A percentile compares a stretch with the other conserved stretches of the same genome.
Conservation (phyloP, 2,797 vertebrate species). For the Crocidura indochinensis region DNA sequence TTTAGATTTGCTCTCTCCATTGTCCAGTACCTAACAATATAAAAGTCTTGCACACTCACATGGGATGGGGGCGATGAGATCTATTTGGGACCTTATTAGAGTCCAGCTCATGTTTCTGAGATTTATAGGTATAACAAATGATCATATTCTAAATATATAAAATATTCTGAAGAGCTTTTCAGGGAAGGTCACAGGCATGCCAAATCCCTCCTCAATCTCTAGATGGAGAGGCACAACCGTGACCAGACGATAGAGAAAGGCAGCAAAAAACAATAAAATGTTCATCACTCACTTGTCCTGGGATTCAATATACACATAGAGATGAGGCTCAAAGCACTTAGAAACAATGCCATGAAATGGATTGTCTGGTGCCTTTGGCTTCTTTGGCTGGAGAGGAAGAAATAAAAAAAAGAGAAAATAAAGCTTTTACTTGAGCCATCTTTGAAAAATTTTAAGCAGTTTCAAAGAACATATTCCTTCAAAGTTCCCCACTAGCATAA, state of each 20-base stretch:
- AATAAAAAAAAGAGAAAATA: constrained; percentile 77
- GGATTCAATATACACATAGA: constrained; percentile 99
- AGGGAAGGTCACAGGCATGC: not conserved
- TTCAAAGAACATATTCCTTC: constrained; percentile 66
- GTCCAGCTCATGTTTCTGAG: constrained; percentile 36
- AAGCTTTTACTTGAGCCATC: constrained; percentile 73
- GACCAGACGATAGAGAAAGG: not conserved
- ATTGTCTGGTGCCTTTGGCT: constrained; percentile 97
- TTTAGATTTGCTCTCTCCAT: not conserved
- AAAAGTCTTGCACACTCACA: not conserved
- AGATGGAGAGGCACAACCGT: constrained; percentile 8
- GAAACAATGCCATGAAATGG: constrained; percentile 99
- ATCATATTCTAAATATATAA: constrained; percentile 61
- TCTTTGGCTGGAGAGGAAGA: constrained; percentile 93
- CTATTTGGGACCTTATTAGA: not conserved
- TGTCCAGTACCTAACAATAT: not conserved
- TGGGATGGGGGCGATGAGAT: not conserved
- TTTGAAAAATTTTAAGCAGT: constrained; percentile 70
- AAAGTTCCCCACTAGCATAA: not conserved
- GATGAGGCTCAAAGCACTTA: constrained; percentile 99
- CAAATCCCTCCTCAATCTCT: constrained; percentile 45
- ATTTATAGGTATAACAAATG: constrained; percentile 57
- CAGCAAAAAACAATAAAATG: not conserved
- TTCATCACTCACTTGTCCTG: constrained; percentile 97
- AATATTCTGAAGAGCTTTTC: constrained; percentile 39